Percentiles rank a stretch among this genome's conserved stretches.
These are phyloP conservation scores for Discoglossus pictus DNA, from an alignment of 2,797 vertebrate species.

Conservation along the genomic window DNA sequence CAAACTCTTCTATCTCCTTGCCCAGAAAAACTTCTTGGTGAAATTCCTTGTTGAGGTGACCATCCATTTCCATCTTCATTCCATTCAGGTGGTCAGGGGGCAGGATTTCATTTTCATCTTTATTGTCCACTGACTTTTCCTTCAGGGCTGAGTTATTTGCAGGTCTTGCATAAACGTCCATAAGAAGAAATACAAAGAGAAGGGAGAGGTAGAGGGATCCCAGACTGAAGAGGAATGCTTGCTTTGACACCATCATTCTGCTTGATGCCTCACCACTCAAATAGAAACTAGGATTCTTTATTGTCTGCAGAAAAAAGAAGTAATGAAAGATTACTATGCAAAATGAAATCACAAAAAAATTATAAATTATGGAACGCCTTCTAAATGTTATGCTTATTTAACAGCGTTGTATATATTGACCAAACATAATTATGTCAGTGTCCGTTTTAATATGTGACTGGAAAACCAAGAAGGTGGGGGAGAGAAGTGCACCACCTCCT, in stretches of 20 bases:
- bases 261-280: not conserved
- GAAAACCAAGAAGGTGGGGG: too few species aligned
- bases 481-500: too few species aligned
- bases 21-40: conserved; percentile 96
- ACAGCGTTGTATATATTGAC: too few species aligned
- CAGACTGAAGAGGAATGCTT: conserved; percentile 61
- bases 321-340: too few species aligned
- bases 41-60: conserved; percentile 93
- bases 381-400: too few species aligned
- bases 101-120: conserved; percentile 87
- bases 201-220: conserved; percentile 69
- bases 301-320: too few species aligned
- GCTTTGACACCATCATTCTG: conserved; percentile 65
- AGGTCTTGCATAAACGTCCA: conserved; percentile 77
- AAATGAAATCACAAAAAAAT: too few species aligned
- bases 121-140: conserved; percentile 68
- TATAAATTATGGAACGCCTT: too few species aligned
- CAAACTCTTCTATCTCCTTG: conserved; percentile 89
- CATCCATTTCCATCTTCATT: conserved; percentile 91
- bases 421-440: too few species aligned
- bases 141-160: conserved; percentile 84
- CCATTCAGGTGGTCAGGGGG: conserved; percentile 93
- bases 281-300: too few species aligned
- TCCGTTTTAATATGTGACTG: too few species aligned
- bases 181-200: conserved; percentile 66